Percentiles rank a stretch among this genome's conserved stretches.
phyloP scores from a whole-genome alignment of 1,140 invertebrate genomes.

The Drosophila obscura region DNA sequence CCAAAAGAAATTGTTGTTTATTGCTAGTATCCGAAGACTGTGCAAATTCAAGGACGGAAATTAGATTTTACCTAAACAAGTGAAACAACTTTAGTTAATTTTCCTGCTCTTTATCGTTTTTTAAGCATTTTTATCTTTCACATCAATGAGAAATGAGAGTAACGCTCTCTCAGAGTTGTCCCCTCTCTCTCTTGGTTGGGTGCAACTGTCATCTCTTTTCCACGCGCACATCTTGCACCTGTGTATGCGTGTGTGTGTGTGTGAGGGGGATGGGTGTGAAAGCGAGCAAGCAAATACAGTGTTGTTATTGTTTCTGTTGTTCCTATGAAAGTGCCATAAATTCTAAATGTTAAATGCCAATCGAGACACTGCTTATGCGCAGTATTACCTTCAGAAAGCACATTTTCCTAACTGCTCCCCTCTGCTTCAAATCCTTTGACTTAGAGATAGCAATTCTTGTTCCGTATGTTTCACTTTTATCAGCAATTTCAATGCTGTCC shows the following conservation, averaged over 20 bases:
- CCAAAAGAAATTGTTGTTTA: slow-evolving; percentile 6
- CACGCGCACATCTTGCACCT: slow-evolving; percentile 31
- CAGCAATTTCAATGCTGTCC: slow-evolving; percentile 39
- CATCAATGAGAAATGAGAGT: slow-evolving; percentile 6
- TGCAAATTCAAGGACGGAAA: background rate
- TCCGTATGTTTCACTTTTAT: slow-evolving; percentile 56
- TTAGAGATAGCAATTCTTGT: slow-evolving; percentile 39
- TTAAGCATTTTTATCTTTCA: slow-evolving; percentile 46
- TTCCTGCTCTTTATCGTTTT: slow-evolving; percentile 39
- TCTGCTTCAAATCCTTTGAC: background rate
- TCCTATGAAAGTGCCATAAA: slow-evolving; percentile 33
- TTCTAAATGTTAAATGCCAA: slow-evolving; percentile 38
- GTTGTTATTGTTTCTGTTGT: slow-evolving; percentile 22
- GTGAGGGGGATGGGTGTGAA: background rate
- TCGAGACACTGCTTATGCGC: slow-evolving; percentile 35
- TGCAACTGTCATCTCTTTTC: slow-evolving; percentile 31
- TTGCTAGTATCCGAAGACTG: background rate
- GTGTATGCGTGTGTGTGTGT: slow-evolving; percentile 11
- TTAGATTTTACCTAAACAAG: background rate
- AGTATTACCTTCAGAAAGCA: slow-evolving; percentile 18
- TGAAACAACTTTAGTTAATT: slow-evolving; percentile 22
- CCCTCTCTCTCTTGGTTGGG: slow-evolving; percentile 8
- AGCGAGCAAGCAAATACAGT: slow-evolving; percentile 7
- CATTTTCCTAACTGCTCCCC: slow-evolving; percentile 8
- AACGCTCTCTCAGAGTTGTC: slow-evolving; percentile 10